phyloP scores from a whole-genome alignment of 2,797 vertebrate species.

The Nannoperca australis region DNA sequence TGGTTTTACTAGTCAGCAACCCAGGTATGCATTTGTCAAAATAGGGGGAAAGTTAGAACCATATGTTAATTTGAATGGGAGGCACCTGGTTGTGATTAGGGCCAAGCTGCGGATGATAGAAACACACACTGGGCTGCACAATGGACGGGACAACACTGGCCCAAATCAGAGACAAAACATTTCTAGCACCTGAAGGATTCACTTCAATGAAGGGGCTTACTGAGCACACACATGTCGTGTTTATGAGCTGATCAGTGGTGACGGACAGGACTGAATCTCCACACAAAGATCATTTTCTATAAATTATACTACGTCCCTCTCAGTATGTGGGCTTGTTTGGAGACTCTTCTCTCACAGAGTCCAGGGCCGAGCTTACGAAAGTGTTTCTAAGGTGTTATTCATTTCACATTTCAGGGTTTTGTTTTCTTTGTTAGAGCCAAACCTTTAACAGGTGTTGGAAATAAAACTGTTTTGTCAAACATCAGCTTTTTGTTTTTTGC shows the following conservation, averaged over 20 bases:
- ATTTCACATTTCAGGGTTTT: constrained; percentile 22
- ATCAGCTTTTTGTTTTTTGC: constrained; percentile 26
- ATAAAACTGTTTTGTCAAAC: constrained; percentile 26
- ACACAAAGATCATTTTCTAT: constrained; percentile 64
- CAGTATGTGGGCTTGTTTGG: constrained; percentile 56
- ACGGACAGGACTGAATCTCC: constrained; percentile 52
- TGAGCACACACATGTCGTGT: constrained; percentile 31
- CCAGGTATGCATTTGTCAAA: constrained; percentile 86
- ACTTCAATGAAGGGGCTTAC: constrained; percentile 52
- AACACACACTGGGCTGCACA: constrained; percentile 60
- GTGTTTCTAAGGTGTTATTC: constrained; percentile 11
- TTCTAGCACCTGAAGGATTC: constrained; percentile 47
- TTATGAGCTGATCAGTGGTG: constrained; percentile 40
- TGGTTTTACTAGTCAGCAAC: constrained; percentile 83
- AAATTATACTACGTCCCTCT: constrained; percentile 72
- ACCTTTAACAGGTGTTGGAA: constrained; percentile 65
- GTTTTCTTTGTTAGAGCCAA: constrained; percentile 18
- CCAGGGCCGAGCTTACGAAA: neutral
- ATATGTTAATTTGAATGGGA: constrained; percentile 86
- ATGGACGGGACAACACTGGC: constrained; percentile 57
- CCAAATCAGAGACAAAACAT: constrained; percentile 61
- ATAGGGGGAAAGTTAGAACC: constrained; percentile 86
- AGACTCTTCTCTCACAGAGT: constrained; percentile 34
- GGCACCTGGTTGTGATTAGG: constrained; percentile 86
- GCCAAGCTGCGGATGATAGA: constrained; percentile 77